Evolutionary conservation across 2,113 vertebrate genomes (phyloP).

Genomic region (Mesocricetus auratus): DNA sequence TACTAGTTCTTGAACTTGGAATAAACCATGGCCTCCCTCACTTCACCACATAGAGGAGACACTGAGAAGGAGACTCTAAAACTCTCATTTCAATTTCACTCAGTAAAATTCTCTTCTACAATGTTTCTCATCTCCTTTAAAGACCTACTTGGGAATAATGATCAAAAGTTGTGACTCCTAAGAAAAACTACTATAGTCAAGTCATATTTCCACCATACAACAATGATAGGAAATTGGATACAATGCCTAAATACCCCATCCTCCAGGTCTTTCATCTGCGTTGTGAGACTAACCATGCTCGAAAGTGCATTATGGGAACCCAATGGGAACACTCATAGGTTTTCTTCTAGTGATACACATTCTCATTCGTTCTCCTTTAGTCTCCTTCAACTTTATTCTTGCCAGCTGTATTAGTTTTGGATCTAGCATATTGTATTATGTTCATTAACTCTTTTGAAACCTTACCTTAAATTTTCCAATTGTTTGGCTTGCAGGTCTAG

Average conservation of each 20-base stretch:
- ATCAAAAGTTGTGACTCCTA: neutral
- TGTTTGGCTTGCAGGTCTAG: neutral
- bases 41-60: neutral
- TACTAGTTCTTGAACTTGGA: constrained; percentile 17
- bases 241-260: neutral
- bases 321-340: neutral
- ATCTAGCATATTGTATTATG: neutral
- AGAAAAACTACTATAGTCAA: constrained; percentile 1
- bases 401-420: neutral
- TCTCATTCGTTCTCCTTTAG: neutral
- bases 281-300: neutral
- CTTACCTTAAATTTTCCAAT: neutral
- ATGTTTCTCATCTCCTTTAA: neutral
- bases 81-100: neutral
- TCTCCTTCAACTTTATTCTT: neutral
- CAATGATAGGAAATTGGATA: neutral
- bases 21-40: neutral
- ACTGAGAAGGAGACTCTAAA: neutral
- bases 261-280: neutral
- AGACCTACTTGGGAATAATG: neutral
- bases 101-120: neutral
- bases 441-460: neutral
- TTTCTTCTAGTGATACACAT: neutral
- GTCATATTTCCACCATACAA: neutral
- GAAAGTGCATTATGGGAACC: neutral